These are phyloP conservation scores for Drosophila setifemur DNA, from an alignment of 1,140 invertebrate genomes.

Conservation along the genomic window DNA sequence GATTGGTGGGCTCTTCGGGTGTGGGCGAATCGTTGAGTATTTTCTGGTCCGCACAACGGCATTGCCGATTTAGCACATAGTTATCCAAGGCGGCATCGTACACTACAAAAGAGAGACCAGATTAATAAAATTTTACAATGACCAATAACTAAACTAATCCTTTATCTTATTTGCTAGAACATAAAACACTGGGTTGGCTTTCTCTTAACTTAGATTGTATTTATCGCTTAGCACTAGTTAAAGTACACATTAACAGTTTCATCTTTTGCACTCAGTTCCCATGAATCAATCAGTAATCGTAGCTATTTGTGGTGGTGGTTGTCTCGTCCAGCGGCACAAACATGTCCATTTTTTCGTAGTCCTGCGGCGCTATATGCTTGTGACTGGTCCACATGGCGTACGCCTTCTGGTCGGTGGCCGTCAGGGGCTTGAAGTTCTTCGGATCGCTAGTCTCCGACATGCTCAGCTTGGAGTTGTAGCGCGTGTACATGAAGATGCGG, in stretches of 20 bases:
- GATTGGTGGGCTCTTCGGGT: constrained; percentile 64
- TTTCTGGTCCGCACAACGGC: constrained; percentile 60
- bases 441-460: constrained; percentile 73
- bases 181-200: constrained; percentile 7
- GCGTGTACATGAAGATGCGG: constrained; percentile 79
- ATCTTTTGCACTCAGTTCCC: constrained; percentile 35
- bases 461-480: constrained; percentile 77
- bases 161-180: neutral
- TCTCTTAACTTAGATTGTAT: constrained; percentile 67
- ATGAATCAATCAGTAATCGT: constrained; percentile 56
- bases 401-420: constrained; percentile 74
- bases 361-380: constrained; percentile 67
- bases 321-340: constrained; percentile 67
- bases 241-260: constrained; percentile 64
- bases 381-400: constrained; percentile 81
- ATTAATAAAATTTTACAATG: neutral
- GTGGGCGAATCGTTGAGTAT: constrained; percentile 59
- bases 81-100: constrained; percentile 57
- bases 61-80: constrained; percentile 63
- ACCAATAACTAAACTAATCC: neutral
- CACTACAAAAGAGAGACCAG: constrained; percentile 36
- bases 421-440: constrained; percentile 77
- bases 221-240: constrained; percentile 70
- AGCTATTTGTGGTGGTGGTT: constrained; percentile 61
- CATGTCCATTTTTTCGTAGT: constrained; percentile 77